Percentiles rank a stretch among this genome's conserved stretches.
Conservation (phyloP, 2,888 invertebrate species). For the Pelosia muscerda region DNA sequence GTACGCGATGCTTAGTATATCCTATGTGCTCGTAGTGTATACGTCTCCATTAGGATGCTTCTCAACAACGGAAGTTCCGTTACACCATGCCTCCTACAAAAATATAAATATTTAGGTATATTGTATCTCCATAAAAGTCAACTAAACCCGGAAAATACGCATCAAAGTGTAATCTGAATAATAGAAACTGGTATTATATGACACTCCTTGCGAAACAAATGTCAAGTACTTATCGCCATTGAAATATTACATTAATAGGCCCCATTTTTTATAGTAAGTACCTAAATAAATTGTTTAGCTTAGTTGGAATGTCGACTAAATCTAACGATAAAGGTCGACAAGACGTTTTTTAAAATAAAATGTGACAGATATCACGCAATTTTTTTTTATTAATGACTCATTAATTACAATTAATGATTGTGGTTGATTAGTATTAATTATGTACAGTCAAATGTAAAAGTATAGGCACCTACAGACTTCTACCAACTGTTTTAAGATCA, state of each 20-base stretch:
- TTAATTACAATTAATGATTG: background rate
- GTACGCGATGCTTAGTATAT: no score
- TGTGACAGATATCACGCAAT: background rate
- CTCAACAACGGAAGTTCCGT: background rate
- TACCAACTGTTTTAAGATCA: no score
- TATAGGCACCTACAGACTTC: no score
- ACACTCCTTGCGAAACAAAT: constrained; percentile 32
- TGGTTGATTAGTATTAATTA: background rate
- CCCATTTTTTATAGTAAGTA: constrained; percentile 29
- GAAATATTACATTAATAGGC: constrained; percentile 24
- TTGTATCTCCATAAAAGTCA: background rate
- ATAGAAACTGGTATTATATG: constrained; percentile 37
- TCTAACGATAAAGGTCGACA: constrained; percentile 1
- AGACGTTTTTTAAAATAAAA: constrained; percentile 7
- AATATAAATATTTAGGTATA: background rate
- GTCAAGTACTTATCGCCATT: constrained; percentile 40
- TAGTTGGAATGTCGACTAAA: constrained; percentile 9
- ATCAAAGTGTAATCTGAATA: constrained; percentile 20
- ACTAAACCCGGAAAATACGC: constrained; percentile 33
- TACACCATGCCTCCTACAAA: background rate
- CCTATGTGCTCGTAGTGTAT: no score
- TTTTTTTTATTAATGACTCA: background rate
- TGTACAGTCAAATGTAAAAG: background rate
- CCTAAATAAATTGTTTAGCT: constrained; percentile 14
- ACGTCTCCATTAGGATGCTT: background rate